A percentile compares a stretch with the other conserved stretches of the same genome.
Evolutionary conservation across 2,113 vertebrate species (phyloP).

Genomic region (Genyomyrus donnyi): DNA sequence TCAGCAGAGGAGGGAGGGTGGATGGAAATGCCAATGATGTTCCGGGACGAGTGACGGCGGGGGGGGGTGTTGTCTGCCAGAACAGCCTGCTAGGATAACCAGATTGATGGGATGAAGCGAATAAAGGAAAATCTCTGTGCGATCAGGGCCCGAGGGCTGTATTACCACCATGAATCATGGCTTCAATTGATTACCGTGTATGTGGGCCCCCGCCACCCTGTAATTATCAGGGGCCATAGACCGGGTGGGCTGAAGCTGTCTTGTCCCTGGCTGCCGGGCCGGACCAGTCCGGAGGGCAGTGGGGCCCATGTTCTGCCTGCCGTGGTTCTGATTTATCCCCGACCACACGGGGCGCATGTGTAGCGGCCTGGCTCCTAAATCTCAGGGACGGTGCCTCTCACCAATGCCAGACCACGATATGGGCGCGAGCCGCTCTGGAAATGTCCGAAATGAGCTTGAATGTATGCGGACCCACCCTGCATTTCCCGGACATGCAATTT

Average conservation of each 20-base stretch:
- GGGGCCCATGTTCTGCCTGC: not conserved
- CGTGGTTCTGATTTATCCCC: not conserved
- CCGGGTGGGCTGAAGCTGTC: not conserved
- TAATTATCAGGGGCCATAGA: constrained; percentile 15
- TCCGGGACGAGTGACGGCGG: not conserved
- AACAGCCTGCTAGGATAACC: not conserved
- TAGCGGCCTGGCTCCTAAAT: constrained; percentile 15
- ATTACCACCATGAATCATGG: not conserved
- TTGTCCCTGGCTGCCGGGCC: not conserved
- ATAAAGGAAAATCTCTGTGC: not conserved
- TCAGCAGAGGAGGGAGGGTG: not conserved
- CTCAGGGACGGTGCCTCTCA: not conserved
- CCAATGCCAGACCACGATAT: constrained; percentile 15
- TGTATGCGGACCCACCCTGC: not conserved
- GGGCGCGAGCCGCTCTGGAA: not conserved
- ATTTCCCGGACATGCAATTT: not conserved
- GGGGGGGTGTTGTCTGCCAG: not conserved
- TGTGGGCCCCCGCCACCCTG: not conserved
- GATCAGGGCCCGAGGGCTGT: not conserved
- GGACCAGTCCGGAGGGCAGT: not conserved
- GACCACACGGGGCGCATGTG: not conserved
- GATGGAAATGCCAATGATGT: not conserved
- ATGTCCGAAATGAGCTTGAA: not conserved
- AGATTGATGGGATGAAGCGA: not conserved
- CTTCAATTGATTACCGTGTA: constrained; percentile 21